Conservation (phyloP, 2,113 vertebrate species). For the Cyprinus carpio region DNA sequence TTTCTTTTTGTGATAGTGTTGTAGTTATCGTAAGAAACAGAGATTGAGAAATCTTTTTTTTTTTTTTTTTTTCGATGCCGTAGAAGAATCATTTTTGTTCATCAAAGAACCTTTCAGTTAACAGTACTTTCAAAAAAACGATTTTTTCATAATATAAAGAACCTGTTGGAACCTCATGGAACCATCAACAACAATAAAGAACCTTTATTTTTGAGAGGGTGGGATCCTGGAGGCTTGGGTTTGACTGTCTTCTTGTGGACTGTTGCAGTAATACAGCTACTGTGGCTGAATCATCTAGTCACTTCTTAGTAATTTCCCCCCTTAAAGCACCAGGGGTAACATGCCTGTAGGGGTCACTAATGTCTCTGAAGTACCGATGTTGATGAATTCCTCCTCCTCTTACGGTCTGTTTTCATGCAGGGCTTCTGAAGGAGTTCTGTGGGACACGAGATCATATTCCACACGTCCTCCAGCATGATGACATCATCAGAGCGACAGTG, state of each 20-base stretch:
- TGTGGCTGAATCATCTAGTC: not conserved
- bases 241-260: not conserved
- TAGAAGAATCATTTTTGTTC: too few relatives aligned
- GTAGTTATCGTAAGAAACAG: not conserved
- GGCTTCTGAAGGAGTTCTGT: constrained; percentile 12
- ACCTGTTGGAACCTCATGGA: too few relatives aligned
- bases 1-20: not conserved
- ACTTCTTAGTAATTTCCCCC: not conserved
- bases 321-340: not conserved
- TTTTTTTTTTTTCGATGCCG: too few relatives aligned
- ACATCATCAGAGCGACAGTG: constrained; percentile 11
- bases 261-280: not conserved
- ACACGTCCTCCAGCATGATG: constrained; percentile 31
- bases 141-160: too few relatives aligned
- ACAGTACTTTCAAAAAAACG: too few relatives aligned
- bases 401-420: not conserved
- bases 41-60: too few relatives aligned
- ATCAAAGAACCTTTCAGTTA: too few relatives aligned
- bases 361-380: not conserved
- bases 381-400: not conserved
- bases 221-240: not conserved
- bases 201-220: not conserved
- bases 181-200: too few relatives aligned
- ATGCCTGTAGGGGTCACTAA: not conserved
- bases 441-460: not conserved